phyloP scores from a whole-genome alignment of 2,797 vertebrate species.

The Austrolebias charrua region DNA sequence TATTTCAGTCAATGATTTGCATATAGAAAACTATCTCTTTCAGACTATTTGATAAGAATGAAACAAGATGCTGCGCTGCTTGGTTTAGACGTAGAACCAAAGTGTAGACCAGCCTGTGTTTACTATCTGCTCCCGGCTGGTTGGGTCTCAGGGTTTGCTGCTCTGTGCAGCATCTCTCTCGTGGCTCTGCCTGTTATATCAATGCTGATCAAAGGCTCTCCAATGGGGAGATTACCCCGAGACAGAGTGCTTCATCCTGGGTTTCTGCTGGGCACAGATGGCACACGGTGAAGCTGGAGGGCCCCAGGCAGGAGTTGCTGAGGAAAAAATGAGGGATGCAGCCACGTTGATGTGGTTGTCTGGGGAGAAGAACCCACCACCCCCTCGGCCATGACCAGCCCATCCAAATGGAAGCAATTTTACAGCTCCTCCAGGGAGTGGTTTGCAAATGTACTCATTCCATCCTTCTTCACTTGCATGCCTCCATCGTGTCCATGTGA shows the following conservation, averaged over 20 bases:
- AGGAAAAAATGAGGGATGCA: slow-evolving; percentile 51
- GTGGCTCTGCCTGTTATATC: slow-evolving; percentile 40
- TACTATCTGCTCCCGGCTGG: not conserved
- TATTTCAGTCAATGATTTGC: not conserved
- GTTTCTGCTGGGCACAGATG: slow-evolving; percentile 65
- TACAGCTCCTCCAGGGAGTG: slow-evolving; percentile 60
- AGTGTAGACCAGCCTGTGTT: slow-evolving; percentile 9
- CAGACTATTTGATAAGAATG: not conserved
- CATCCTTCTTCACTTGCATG: slow-evolving; percentile 35
- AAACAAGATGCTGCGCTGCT: not conserved
- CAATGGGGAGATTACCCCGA: slow-evolving; percentile 47
- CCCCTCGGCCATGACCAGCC: slow-evolving; percentile 54
- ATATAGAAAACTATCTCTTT: not conserved
- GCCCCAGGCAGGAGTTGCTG: slow-evolving; percentile 49
- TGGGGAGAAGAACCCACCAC: slow-evolving; percentile 46
- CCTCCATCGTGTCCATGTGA: slow-evolving; percentile 54
- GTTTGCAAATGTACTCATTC: slow-evolving; percentile 67
- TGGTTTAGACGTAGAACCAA: not conserved
- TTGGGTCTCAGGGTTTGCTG: slow-evolving; percentile 28
- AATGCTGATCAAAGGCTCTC: slow-evolving; percentile 65
- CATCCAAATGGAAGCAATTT: slow-evolving; percentile 71
- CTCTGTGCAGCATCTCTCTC: slow-evolving; percentile 26
- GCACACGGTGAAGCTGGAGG: slow-evolving; percentile 55
- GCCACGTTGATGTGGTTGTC: slow-evolving; percentile 40
- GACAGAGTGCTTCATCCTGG: slow-evolving; percentile 38